These are phyloP conservation scores for Agrotis puta DNA, from an alignment of 2,888 invertebrate genomes.

Conservation along the genomic window DNA sequence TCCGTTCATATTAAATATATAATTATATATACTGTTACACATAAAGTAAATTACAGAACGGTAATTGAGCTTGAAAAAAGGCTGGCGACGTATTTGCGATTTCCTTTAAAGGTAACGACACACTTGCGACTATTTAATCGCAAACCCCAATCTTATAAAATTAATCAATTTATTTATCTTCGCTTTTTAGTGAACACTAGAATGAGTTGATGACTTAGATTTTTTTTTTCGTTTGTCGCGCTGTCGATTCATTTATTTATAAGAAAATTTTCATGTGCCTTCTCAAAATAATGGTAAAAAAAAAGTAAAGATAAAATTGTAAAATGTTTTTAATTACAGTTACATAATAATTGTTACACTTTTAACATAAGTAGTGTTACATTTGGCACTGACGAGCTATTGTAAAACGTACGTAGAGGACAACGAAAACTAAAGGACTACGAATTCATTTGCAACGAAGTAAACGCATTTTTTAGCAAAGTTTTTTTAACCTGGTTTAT, in stretches of 20 bases:
- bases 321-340: slow-evolving; percentile 84
- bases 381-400: slow-evolving; percentile 80
- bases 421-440: slow-evolving; percentile 12
- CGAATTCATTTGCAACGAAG: slow-evolving; percentile 23
- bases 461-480: slow-evolving; percentile 9
- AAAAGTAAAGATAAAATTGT: slow-evolving; percentile 79
- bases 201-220: slow-evolving; percentile 49
- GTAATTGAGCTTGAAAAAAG: slow-evolving; percentile 72
- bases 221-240: slow-evolving; percentile 66
- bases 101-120: slow-evolving; percentile 50
- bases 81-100: slow-evolving; percentile 68
- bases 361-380: slow-evolving; percentile 82
- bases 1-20: slow-evolving; percentile 76
- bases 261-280: slow-evolving; percentile 90
- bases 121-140: slow-evolving; percentile 51
- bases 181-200: slow-evolving; percentile 66
- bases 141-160: slow-evolving; percentile 37
- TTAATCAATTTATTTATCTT: slow-evolving; percentile 52
- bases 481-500: slow-evolving; percentile 1
- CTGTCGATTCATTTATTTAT: slow-evolving; percentile 84
- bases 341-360: slow-evolving; percentile 84
- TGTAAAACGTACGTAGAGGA: slow-evolving; percentile 65
- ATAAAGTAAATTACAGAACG: slow-evolving; percentile 68
- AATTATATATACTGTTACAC: slow-evolving; percentile 68
- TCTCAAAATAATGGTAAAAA: slow-evolving; percentile 85